phyloP scores from a whole-genome alignment of 2,888 invertebrate genomes.

The Dilophus febrilis region DNA sequence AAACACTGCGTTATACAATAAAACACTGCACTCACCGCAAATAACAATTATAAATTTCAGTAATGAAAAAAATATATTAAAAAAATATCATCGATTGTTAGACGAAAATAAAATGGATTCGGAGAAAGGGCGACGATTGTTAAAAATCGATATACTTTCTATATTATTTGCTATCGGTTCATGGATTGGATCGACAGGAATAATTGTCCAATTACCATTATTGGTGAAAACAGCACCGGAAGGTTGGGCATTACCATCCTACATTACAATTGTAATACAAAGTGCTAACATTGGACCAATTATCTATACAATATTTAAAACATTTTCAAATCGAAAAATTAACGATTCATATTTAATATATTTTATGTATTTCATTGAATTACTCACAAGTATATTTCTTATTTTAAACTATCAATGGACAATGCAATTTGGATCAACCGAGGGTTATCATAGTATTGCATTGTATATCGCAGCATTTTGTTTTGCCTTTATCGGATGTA shows the following conservation, averaged over 20 bases:
- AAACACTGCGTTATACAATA: too few relatives aligned
- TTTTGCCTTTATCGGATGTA: slow-evolving; percentile 39
- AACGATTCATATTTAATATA: slow-evolving; percentile 39
- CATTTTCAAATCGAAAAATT: slow-evolving; percentile 28
- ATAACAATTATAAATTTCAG: too few relatives aligned
- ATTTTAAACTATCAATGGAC: slow-evolving; percentile 43
- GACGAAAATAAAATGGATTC: too few relatives aligned
- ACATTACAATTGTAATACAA: slow-evolving; percentile 66
- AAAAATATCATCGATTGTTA: too few relatives aligned
- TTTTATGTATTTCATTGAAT: slow-evolving; percentile 35
- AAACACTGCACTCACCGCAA: too few relatives aligned
- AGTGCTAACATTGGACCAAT: slow-evolving; percentile 70
- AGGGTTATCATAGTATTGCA: slow-evolving; percentile 40
- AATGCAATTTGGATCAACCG: slow-evolving; percentile 33
- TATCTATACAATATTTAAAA: slow-evolving; percentile 39
- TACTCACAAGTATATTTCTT: slow-evolving; percentile 37
- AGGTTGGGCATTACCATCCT: slow-evolving; percentile 70
- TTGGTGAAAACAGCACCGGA: slow-evolving; percentile 68
- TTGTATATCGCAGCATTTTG: slow-evolving; percentile 47
- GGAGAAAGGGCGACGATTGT: slow-evolving; percentile 3
- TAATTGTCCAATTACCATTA: slow-evolving; percentile 78
- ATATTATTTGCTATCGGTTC: slow-evolving; percentile 64
- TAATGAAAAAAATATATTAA: too few relatives aligned
- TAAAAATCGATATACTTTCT: slow-evolving; percentile 49
- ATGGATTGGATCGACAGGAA: slow-evolving; percentile 78